Evolutionary conservation across 2,797 vertebrate genomes (phyloP), one percentile per base, ranked within the genome.

Genomic region (Ciconia nigra): DNA sequence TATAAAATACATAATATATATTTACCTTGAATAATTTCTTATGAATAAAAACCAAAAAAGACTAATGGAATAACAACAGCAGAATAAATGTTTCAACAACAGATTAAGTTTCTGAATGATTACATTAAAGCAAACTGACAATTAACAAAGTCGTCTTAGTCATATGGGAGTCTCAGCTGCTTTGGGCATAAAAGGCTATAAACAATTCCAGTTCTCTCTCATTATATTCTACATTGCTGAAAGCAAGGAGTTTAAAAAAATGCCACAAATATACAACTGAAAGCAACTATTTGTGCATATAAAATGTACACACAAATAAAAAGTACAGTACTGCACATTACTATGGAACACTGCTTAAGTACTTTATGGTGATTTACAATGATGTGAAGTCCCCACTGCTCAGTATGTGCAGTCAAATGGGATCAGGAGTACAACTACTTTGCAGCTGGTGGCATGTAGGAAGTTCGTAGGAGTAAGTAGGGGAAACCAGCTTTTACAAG

Each of bases 51-150:
- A 24, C 0, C 22, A 69, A 52, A 52, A 25, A 33, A 57, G 37
- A 76, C 12, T 29, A 80, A 85, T 42, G 59, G 62, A 77, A 13
- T 55, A 80, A 82, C 33, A 79, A 24, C n/a, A 90, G 28, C 41
- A 85, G 26, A 83, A 89, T 87, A 94, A 95, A 67, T 88, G 96
- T 93, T 93, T 80, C 78, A 89, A 22, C 37, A 79, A 81, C 28
- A 86, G 41, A 78, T 71, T 52, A 82, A 79, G 66, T 44, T 90
- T 90, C 81, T 87, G 85, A 72, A 80, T 61, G 11, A 73, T 47
- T 83, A 93, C 83, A 54, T 65, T 89, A 80, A 95, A 96, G 35
- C 88, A 89, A 89, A 67, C 71, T 89, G 92, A 77, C 81, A 95
- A 87, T 55, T 89, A 92, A 93, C 90, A 96, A 94, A 87, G 67